A percentile compares a stretch with the other conserved stretches of the same genome.
These are phyloP conservation scores for Botrylloides violaceus DNA, from an alignment of 23 tunicate genomes.

Conservation along the genomic window DNA sequence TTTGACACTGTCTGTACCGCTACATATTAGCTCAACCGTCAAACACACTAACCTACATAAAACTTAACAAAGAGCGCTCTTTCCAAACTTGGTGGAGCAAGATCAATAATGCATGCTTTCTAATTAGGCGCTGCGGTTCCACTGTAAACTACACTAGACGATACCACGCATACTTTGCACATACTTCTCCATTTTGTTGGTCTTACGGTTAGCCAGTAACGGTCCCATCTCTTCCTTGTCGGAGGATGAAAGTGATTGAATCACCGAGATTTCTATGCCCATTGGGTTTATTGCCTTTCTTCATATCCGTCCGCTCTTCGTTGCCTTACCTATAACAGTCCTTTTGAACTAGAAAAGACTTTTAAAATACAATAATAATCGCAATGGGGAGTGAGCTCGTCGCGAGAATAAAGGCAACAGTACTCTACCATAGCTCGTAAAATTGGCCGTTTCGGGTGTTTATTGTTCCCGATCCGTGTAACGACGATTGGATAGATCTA, in stretches of 20 bases:
- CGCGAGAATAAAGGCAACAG: conserved; percentile 21
- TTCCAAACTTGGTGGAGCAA: no score
- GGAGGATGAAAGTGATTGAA: conserved; percentile 20
- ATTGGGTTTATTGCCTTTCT: conserved; percentile 21
- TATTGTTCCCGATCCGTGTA: conserved; percentile 29
- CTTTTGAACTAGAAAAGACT: conserved; percentile 4
- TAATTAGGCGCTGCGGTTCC: no score
- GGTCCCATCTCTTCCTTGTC: conserved; percentile 2
- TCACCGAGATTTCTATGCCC: conserved; percentile 12
- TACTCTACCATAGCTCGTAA: conserved; percentile 21
- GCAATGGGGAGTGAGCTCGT: conserved; percentile 23
- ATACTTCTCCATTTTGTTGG: not conserved
- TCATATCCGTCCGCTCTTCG: conserved; percentile 28
- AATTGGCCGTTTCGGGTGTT: conserved; percentile 29
- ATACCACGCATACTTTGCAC: no score
- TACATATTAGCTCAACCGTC: not conserved
- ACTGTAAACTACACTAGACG: no score
- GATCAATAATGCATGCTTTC: no score
- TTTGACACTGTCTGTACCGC: not conserved
- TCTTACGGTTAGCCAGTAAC: not conserved
- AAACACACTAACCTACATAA: conserved; percentile 1
- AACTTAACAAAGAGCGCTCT: not conserved
- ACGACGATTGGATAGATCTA: conserved; percentile 3
- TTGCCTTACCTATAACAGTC: conserved; percentile 11
- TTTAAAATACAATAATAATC: conserved; percentile 24